Evolutionary conservation across 2,888 invertebrate genomes (phyloP), one percentile per base, ranked within the genome.

Genomic region (Mythimna loreyi): DNA sequence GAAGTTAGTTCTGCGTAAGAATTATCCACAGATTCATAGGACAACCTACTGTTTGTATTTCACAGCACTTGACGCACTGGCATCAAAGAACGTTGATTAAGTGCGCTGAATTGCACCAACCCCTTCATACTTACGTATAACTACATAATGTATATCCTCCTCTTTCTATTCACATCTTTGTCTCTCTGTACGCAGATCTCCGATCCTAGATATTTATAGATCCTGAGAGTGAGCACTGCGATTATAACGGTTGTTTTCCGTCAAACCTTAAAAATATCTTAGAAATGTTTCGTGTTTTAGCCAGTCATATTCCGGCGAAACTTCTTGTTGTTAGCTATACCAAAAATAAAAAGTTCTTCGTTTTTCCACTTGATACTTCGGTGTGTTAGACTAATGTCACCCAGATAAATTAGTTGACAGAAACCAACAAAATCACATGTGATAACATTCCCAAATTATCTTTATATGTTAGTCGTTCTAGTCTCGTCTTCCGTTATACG

Each of bases 21-120:
- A 77, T 65, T 65, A 50, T 60, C 50, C 40, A 67, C 67, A 57
- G 49, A 50, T 59, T 50, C 25, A 49, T 33, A 33, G 21, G 30
- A 67, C 57, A 3, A 4, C 36, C 45, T 60, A 49, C 49, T 64
- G 59, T 75, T 71, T 61, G 55, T 19, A 69, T 61, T 71, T 65
- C 53, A 67, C 55, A 63, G 60, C 62, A 74, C 59, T 74, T 65
- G 62, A 62, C 33, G 58, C 40, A 36, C 49, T 50, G 63, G 67
- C 73, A 76, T 81, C 78, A 81, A 81, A 81, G 75, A 70, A 58
- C 70, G 52, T 25, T 61, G 33, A 72, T 80, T 72, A 72, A 84
- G 75, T 72, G 70, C 63, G 72, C 75, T 79, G 79, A 80, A 81
- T 78, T 78, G 72, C 75, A 71, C 45, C 58, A 70, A 72, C 63